phyloP scores from a whole-genome alignment of 2,888 invertebrate species.

The Aquatica leii region DNA sequence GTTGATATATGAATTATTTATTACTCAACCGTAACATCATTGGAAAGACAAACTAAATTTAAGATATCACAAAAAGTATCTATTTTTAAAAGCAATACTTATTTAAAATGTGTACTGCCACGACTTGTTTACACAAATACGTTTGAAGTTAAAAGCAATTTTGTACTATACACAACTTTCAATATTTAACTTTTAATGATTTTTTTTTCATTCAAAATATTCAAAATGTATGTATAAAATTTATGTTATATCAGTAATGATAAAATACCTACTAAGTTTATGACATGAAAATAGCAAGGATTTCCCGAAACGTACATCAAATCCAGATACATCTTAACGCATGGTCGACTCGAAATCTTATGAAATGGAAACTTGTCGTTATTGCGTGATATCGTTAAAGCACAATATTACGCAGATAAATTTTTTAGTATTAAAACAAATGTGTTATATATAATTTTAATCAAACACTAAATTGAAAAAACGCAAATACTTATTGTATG shows the following conservation, averaged over 20 bases:
- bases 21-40: slow-evolving; percentile 14
- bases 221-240: slow-evolving; percentile 5
- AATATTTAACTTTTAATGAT: neutral
- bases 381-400: slow-evolving; percentile 7
- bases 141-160: neutral
- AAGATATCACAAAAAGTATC: slow-evolving; percentile 13
- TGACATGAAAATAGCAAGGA: slow-evolving; percentile 13
- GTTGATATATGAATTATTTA: slow-evolving; percentile 34
- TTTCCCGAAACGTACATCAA: slow-evolving; percentile 13
- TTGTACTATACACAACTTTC: neutral
- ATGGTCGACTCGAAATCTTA: slow-evolving; percentile 5
- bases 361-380: slow-evolving; percentile 14
- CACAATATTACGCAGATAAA: neutral
- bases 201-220: neutral
- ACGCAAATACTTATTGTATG: too few species aligned
- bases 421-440: too few species aligned
- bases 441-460: too few species aligned
- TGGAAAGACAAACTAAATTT: slow-evolving; percentile 14
- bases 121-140: neutral
- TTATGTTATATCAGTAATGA: slow-evolving; percentile 9
- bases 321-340: slow-evolving; percentile 13
- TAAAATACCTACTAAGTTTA: slow-evolving; percentile 14
- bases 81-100: slow-evolving; percentile 19
- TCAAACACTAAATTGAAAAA: too few species aligned
- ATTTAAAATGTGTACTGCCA: neutral